A percentile compares a stretch with the other conserved stretches of the same genome.
Evolutionary conservation across 1,140 invertebrate genomes (phyloP).

Genomic region (Trichonephila inaurata): DNA sequence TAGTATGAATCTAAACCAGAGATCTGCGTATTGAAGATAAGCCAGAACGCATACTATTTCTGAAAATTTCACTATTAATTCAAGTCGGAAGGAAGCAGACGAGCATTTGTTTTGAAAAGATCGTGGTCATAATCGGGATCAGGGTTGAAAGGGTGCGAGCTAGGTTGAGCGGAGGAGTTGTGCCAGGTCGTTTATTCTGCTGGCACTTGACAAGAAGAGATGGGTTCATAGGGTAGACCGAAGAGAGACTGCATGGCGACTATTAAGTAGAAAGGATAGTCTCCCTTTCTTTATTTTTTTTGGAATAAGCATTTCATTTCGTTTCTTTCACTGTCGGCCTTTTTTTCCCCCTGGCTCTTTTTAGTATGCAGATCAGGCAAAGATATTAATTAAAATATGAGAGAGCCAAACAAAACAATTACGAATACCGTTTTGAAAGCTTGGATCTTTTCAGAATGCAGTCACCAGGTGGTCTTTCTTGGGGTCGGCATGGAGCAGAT

Average conservation of each 20-base stretch:
- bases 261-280: constrained; percentile 45
- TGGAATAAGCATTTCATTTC: neutral
- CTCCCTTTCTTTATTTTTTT: constrained; percentile 22
- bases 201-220: constrained; percentile 24
- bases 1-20: too few relatives aligned
- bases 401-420: neutral
- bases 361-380: neutral
- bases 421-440: neutral
- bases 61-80: neutral
- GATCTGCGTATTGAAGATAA: too few relatives aligned
- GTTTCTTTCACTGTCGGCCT: neutral
- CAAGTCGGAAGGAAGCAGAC: constrained; percentile 2
- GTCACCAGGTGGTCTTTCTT: neutral
- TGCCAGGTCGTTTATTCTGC: constrained; percentile 22
- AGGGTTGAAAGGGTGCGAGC: constrained; percentile 23
- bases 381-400: constrained; percentile 17
- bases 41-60: too few relatives aligned
- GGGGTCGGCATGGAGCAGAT: neutral
- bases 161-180: constrained; percentile 16
- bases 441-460: neutral
- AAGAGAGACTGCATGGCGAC: constrained; percentile 1
- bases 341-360: neutral
- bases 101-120: neutral
- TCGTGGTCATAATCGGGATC: neutral
- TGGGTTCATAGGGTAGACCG: constrained; percentile 28